Conservation (phyloP, 2,888 invertebrate genomes). For the Apotomis turbidana region DNA sequence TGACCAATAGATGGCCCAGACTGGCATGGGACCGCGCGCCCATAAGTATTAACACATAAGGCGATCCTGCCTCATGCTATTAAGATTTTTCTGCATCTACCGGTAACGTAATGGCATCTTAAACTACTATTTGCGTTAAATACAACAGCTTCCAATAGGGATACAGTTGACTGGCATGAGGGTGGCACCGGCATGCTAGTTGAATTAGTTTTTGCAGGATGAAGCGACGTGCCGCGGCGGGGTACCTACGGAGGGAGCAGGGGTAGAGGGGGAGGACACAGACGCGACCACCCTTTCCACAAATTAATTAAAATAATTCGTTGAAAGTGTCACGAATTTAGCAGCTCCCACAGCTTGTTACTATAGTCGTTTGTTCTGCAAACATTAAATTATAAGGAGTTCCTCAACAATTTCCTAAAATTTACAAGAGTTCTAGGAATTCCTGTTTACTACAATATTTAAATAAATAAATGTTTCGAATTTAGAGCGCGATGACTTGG, state of each 20-base stretch:
- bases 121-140: not conserved
- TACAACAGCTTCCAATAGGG: not conserved
- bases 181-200: conserved; percentile 20
- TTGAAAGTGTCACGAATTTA: conserved; percentile 60
- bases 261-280: conserved; percentile 41
- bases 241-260: conserved; percentile 44
- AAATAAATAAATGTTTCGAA: too few relatives aligned
- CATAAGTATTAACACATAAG: too few relatives aligned
- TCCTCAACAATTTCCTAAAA: conserved; percentile 9
- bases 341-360: conserved; percentile 58
- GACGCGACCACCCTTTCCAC: conserved; percentile 52
- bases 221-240: conserved; percentile 19
- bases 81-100: too few relatives aligned
- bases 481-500: too few relatives aligned
- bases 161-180: not conserved
- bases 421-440: too few relatives aligned
- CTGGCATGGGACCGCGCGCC: too few relatives aligned
- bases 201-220: conserved; percentile 41
- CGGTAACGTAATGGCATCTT: too few relatives aligned
- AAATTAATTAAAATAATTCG: conserved; percentile 67
- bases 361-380: conserved; percentile 58
- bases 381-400: conserved; percentile 52
- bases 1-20: too few relatives aligned
- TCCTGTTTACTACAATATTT: too few relatives aligned
- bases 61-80: too few relatives aligned